These are phyloP conservation scores for Trichacis sp. DNA, from an alignment of 2,888 invertebrate species.

Conservation along the genomic window DNA sequence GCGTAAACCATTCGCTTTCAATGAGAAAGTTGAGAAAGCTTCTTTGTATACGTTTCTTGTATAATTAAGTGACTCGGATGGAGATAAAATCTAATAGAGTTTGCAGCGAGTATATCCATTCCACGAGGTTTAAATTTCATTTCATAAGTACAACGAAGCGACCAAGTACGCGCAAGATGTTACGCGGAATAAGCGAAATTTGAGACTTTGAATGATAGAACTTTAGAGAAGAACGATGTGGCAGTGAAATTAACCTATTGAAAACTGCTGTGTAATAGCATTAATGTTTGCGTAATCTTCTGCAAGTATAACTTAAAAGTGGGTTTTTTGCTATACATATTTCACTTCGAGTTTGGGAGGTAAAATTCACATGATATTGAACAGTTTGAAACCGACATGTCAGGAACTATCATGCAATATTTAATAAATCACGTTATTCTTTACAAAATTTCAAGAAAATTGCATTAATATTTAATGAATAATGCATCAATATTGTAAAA, in stretches of 20 bases:
- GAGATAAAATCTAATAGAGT: slow-evolving; percentile 36
- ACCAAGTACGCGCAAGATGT: slow-evolving; percentile 7
- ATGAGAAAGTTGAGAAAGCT: slow-evolving; percentile 17
- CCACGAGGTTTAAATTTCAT: slow-evolving; percentile 26
- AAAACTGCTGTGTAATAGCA: no score
- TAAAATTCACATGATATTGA: no score
- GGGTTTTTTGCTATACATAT: no score
- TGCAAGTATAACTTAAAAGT: no score
- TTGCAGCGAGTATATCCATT: slow-evolving; percentile 23
- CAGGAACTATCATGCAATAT: no score
- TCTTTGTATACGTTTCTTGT: slow-evolving; percentile 31
- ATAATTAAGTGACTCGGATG: slow-evolving; percentile 33
- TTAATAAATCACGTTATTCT: no score
- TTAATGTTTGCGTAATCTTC: no score
- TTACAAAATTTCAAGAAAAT: no score
- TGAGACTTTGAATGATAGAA: slow-evolving; percentile 26
- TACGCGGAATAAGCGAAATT: slow-evolving; percentile 23
- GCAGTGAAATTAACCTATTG: slow-evolving; percentile 12
- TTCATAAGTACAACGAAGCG: slow-evolving; percentile 18
- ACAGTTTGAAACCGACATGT: no score
- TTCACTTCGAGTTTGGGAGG: no score
- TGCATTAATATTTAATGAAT: no score
- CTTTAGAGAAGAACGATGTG: slow-evolving; percentile 19
- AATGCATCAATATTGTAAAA: no score
- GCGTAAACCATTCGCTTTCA: slow-evolving; percentile 29